phyloP scores from a whole-genome alignment of 1,140 invertebrate genomes.

The Hirudo medicinalis region DNA sequence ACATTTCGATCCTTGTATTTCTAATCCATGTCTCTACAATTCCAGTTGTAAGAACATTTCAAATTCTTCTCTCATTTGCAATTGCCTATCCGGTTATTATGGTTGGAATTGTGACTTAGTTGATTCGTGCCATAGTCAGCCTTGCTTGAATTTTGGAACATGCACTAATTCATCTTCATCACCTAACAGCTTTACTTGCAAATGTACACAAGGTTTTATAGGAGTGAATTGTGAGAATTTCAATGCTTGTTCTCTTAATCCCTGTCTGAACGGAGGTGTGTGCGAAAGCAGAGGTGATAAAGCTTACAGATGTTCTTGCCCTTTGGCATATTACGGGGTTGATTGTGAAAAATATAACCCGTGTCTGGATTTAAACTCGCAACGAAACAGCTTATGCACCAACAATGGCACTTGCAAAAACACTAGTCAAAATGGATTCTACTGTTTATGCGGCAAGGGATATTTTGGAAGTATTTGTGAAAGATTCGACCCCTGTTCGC shows the following conservation, averaged over 20 bases:
- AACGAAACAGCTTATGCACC: neutral
- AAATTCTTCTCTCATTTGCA: neutral
- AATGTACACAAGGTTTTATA: slow-evolving; percentile 24
- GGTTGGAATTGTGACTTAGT: slow-evolving; percentile 9
- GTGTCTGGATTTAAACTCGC: neutral
- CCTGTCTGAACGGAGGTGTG: slow-evolving; percentile 29
- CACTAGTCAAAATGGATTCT: slow-evolving; percentile 1
- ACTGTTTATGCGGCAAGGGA: slow-evolving; percentile 6
- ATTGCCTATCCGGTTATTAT: slow-evolving; percentile 14
- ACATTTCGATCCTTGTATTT: slow-evolving; percentile 26
- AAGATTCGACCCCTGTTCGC: slow-evolving; percentile 17
- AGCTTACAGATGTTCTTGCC: slow-evolving; percentile 23
- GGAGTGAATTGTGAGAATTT: slow-evolving; percentile 20
- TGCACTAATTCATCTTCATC: slow-evolving; percentile 44
- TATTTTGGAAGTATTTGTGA: slow-evolving; percentile 10
- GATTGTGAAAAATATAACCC: slow-evolving; percentile 21
- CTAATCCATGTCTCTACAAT: slow-evolving; percentile 6
- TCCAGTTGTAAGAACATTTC: slow-evolving; percentile 8
- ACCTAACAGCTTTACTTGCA: slow-evolving; percentile 23
- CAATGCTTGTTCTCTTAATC: slow-evolving; percentile 22
- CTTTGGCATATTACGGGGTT: slow-evolving; percentile 15
- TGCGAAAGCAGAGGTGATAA: slow-evolving; percentile 25
- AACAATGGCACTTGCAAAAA: slow-evolving; percentile 9
- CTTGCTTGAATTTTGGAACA: slow-evolving; percentile 81
- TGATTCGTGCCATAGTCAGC: slow-evolving; percentile 33